Percentiles rank a stretch among this genome's conserved stretches.
phyloP scores from a whole-genome alignment of 1,140 invertebrate species.

The Solenopsis fugax region DNA sequence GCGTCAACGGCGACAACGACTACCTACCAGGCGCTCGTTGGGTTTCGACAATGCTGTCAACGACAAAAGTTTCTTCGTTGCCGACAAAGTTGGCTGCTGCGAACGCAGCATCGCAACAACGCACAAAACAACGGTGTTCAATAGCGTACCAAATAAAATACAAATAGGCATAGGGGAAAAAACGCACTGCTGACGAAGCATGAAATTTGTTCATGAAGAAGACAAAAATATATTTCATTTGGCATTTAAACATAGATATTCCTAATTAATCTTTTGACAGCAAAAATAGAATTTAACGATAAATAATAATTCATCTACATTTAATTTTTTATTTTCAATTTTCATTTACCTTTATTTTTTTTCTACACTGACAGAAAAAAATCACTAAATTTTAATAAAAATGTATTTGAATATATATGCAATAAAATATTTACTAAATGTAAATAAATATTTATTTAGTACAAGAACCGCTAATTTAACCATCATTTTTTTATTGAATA shows the following conservation, averaged over 20 bases:
- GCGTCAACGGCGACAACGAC: conserved; percentile 28
- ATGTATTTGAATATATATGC: too few species aligned
- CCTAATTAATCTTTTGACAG: background rate
- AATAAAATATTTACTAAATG: too few species aligned
- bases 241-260: background rate
- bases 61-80: conserved; percentile 51
- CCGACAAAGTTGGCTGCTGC: conserved; percentile 26
- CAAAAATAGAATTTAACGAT: background rate
- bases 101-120: background rate
- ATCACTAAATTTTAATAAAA: too few species aligned
- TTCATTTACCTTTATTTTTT: background rate
- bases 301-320: background rate
- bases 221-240: background rate
- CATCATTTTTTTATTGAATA: too few species aligned
- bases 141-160: background rate
- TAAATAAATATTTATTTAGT: too few species aligned
- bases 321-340: background rate
- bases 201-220: background rate
- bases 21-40: conserved; percentile 4
- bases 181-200: background rate
- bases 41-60: conserved; percentile 48
- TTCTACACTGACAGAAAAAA: too few species aligned
- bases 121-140: conserved; percentile 14
- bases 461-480: too few species aligned
- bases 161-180: background rate